Percentiles rank a stretch among this genome's conserved stretches.
These are phyloP conservation scores for Salmo trutta DNA, from an alignment of 2,797 vertebrate genomes.

Conservation along the genomic window DNA sequence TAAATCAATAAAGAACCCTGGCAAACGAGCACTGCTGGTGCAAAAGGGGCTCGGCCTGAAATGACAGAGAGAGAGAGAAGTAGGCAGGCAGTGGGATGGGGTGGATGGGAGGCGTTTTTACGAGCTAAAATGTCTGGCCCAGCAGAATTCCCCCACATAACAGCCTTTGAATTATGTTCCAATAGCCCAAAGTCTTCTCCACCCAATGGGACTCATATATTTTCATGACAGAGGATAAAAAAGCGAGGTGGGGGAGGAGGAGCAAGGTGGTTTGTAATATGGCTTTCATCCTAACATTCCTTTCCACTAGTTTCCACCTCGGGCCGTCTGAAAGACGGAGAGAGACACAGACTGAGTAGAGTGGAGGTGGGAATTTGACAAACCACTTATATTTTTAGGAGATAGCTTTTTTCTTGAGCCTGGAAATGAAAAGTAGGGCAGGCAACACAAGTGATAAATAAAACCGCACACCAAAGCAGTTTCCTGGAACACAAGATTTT, in stretches of 20 bases:
- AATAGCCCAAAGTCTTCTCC: constrained; percentile 19
- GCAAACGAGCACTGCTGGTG: constrained; percentile 6
- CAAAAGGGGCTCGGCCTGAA: background rate
- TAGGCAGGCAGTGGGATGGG: background rate
- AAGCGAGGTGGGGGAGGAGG: background rate
- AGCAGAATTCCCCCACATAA: constrained; percentile 5
- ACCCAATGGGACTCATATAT: constrained; percentile 1
- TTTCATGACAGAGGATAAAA: constrained; percentile 24
- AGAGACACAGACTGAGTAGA: background rate
- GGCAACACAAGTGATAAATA: constrained; percentile 54
- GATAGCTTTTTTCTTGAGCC: constrained; percentile 15
- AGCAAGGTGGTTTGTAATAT: constrained; percentile 12
- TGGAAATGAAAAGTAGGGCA: background rate
- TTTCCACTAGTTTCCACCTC: constrained; percentile 4
- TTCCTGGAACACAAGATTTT: constrained; percentile 29
- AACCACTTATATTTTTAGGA: constrained; percentile 20
- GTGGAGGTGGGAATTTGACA: constrained; percentile 4
- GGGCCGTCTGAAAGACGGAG: background rate
- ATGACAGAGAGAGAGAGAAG: background rate
- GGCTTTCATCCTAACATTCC: constrained; percentile 16
- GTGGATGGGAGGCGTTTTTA: background rate
- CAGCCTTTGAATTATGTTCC: constrained; percentile 20
- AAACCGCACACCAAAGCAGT: constrained; percentile 47
- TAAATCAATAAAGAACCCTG: constrained; percentile 13
- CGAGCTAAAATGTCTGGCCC: constrained; percentile 5